Percentiles rank a stretch among this genome's conserved stretches.
phyloP scores from a whole-genome alignment of 2,113 vertebrate genomes.

The Aepyceros melampus region DNA sequence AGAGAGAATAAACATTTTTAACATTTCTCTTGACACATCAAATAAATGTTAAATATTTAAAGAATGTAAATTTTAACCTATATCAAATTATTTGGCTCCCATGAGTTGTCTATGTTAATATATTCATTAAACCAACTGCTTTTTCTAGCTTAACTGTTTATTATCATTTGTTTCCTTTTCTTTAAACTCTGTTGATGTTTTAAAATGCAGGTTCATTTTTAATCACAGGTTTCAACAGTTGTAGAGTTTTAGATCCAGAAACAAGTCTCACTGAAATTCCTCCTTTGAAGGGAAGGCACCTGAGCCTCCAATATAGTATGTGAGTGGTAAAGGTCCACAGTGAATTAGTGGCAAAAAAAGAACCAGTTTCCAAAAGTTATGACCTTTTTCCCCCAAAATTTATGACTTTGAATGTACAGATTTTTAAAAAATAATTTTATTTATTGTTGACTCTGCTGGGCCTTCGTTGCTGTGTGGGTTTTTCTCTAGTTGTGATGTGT shows the following conservation, averaged over 20 bases:
- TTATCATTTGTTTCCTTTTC: neutral
- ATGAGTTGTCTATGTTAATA: neutral
- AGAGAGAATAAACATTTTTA: neutral
- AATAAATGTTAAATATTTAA: neutral
- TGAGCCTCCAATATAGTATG: neutral
- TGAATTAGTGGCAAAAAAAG: neutral
- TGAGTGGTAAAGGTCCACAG: neutral
- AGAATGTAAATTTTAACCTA: neutral
- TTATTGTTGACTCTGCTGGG: neutral
- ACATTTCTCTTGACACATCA: neutral
- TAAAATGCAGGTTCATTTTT: neutral
- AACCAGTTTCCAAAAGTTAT: neutral
- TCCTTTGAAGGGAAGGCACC: neutral
- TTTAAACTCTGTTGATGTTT: neutral
- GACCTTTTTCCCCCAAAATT: neutral
- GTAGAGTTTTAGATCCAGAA: neutral
- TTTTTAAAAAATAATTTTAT: neutral
- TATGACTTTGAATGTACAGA: neutral
- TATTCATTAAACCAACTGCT: neutral
- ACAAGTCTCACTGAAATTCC: neutral
- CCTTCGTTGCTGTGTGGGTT: neutral
- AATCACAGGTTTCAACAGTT: neutral
- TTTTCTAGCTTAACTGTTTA: neutral
- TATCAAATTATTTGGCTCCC: neutral
- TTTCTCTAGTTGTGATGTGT: neutral